Evolutionary conservation across 2,888 invertebrate species (phyloP).

Genomic region (Protodeltote pygarga): DNA sequence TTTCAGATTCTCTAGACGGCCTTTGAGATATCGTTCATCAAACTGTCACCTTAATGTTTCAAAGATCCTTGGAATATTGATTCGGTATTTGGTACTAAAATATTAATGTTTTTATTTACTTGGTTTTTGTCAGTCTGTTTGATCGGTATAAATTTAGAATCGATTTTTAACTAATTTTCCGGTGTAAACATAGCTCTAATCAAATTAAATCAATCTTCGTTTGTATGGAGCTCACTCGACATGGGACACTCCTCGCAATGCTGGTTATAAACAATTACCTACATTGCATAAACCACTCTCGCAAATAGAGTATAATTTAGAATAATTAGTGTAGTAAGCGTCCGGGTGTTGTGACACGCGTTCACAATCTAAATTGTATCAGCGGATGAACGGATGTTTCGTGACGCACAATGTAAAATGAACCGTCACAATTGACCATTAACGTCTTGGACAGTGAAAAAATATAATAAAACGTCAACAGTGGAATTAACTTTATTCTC

Average conservation of each 20-base stretch:
- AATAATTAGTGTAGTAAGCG: slow-evolving; percentile 15
- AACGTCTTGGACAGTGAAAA: slow-evolving; percentile 7
- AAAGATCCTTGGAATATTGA: slow-evolving; percentile 1
- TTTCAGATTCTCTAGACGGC: slow-evolving; percentile 29
- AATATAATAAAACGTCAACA: slow-evolving; percentile 8
- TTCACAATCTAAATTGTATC: slow-evolving; percentile 27
- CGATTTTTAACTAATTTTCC: too few relatives aligned
- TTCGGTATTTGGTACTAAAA: too few relatives aligned
- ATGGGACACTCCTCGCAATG: too few relatives aligned
- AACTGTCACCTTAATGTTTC: slow-evolving; percentile 28
- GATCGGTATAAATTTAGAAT: too few relatives aligned
- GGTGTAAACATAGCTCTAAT: too few relatives aligned
- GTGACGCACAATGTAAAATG: slow-evolving; percentile 24
- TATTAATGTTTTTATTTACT: too few relatives aligned
- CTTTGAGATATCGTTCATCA: slow-evolving; percentile 36
- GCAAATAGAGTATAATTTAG: slow-evolving; percentile 30
- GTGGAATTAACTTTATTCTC: too few relatives aligned
- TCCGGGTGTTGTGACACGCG: slow-evolving; percentile 16
- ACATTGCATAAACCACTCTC: slow-evolving; percentile 5
- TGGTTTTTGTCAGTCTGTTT: too few relatives aligned
- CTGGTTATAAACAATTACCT: slow-evolving; percentile 9
- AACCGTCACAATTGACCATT: slow-evolving; percentile 17
- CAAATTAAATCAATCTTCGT: too few relatives aligned
- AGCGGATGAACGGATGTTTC: slow-evolving; percentile 31
- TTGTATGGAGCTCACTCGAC: too few relatives aligned